phyloP scores from a whole-genome alignment of 2,113 vertebrate species.

The Platysteira castanea region DNA sequence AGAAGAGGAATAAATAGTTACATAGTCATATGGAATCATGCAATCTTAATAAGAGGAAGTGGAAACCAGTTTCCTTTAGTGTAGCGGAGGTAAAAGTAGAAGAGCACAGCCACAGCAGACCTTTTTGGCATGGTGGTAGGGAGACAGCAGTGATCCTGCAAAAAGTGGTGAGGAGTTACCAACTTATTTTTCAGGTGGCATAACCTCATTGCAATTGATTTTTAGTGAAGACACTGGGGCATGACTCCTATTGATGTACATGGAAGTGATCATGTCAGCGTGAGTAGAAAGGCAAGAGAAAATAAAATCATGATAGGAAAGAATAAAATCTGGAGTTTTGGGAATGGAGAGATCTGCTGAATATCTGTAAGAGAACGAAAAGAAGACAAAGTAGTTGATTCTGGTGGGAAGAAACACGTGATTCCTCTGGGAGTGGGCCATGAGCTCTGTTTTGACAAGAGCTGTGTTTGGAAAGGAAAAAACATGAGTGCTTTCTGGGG shows the following conservation, averaged over 20 bases:
- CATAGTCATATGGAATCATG: not conserved
- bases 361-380: not conserved
- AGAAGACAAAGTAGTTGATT: not conserved
- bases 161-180: not conserved
- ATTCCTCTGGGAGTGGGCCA: not conserved
- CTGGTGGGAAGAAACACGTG: not conserved
- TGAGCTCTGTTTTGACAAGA: not conserved
- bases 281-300: not conserved
- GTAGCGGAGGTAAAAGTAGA: not conserved
- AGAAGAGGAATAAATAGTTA: not conserved
- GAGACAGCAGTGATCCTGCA: not conserved
- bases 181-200: not conserved
- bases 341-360: not conserved
- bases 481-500: not conserved
- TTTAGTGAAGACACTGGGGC: not conserved
- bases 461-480: not conserved
- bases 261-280: not conserved
- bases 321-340: not conserved
- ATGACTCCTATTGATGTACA: not conserved
- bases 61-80: not conserved
- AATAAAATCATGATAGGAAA: not conserved
- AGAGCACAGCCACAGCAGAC: not conserved
- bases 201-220: not conserved
- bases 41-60: not conserved
- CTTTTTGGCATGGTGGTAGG: not conserved